Percentiles rank a stretch among this genome's conserved stretches.
These are phyloP conservation scores for Eudyptes chrysolophus DNA, from an alignment of 2,113 vertebrate genomes.

Conservation along the genomic window DNA sequence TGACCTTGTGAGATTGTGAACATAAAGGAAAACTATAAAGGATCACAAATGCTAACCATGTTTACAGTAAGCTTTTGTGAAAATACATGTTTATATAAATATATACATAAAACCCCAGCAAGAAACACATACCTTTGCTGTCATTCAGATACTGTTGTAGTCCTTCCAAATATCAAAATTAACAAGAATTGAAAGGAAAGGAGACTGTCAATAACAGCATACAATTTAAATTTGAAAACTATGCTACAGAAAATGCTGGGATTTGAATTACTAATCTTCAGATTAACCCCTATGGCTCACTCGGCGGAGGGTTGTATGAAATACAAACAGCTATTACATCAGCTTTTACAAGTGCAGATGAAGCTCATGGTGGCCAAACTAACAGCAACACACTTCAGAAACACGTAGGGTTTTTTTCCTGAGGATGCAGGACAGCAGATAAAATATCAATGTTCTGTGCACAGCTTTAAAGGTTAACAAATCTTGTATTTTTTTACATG, in stretches of 20 bases:
- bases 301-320: neutral
- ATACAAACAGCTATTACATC: constrained; percentile 37
- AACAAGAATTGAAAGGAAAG: neutral
- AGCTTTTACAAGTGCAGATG: constrained; percentile 49
- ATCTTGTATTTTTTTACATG: neutral
- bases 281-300: constrained; percentile 42
- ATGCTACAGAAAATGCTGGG: neutral
- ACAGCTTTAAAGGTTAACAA: constrained; percentile 47
- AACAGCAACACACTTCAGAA: constrained; percentile 42
- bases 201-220: neutral
- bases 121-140: neutral
- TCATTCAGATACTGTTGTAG: neutral
- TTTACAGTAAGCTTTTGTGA: neutral
- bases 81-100: neutral
- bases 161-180: neutral
- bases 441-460: neutral
- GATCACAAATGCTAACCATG: neutral
- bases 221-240: constrained; percentile 40
- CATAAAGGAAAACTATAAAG: neutral
- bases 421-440: constrained; percentile 10
- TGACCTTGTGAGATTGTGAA: neutral
- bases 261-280: constrained; percentile 55
- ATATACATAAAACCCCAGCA: neutral
- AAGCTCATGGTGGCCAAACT: constrained; percentile 45
- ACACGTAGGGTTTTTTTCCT: neutral